phyloP scores from a whole-genome alignment of 2,888 invertebrate genomes.

The Athetis lepigone region DNA sequence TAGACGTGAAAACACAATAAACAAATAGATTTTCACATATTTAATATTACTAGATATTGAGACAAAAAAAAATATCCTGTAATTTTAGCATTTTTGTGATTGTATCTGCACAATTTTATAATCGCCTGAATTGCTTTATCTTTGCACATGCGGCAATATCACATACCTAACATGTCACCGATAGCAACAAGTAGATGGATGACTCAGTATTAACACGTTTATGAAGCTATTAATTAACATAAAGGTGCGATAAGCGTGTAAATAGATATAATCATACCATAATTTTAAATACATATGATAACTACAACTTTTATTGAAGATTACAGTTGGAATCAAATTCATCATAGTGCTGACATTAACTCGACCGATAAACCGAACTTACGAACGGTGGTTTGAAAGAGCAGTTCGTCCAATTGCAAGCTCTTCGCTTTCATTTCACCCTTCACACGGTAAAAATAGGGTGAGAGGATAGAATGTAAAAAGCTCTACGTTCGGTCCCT shows the following conservation, averaged over 20 bases:
- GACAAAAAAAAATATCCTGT: too few relatives aligned
- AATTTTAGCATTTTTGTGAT: too few relatives aligned
- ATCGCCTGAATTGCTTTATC: constrained; percentile 26
- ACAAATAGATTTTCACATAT: too few relatives aligned
- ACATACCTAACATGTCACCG: constrained; percentile 41
- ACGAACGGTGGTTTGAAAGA: constrained; percentile 1
- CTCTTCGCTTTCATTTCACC: constrained; percentile 19
- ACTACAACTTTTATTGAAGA: not conserved
- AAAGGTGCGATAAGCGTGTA: constrained; percentile 25
- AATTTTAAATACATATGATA: constrained; percentile 17
- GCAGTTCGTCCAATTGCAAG: not conserved
- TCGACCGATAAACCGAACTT: not conserved
- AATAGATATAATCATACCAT: constrained; percentile 8
- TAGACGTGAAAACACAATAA: too few relatives aligned
- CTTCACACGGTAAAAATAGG: constrained; percentile 34
- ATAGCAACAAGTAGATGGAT: constrained; percentile 29
- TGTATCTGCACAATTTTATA: constrained; percentile 14
- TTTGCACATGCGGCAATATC: constrained; percentile 31
- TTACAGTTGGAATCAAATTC: not conserved
- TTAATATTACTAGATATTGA: too few relatives aligned
- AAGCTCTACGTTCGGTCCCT: not conserved
- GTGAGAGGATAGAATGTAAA: constrained; percentile 1
- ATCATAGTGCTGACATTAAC: not conserved
- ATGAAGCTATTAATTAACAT: constrained; percentile 21
- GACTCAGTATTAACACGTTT: constrained; percentile 34